A percentile compares a stretch with the other conserved stretches of the same genome.
Conservation (phyloP, 2,113 vertebrate genomes). For the Sphyrna mokarran region DNA sequence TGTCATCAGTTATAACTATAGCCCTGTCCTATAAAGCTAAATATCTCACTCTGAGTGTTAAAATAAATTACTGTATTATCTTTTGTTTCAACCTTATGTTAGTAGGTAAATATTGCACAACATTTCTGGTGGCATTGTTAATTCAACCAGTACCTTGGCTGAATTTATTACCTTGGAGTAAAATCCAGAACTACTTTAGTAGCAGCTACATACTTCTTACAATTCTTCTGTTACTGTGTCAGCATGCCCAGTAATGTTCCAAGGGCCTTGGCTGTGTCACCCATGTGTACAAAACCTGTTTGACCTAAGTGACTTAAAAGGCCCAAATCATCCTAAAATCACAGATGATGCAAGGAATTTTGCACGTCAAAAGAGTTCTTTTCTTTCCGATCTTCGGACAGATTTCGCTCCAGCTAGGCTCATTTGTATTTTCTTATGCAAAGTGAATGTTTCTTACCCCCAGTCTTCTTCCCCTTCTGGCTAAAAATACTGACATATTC, state of each 20-base stretch:
- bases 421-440: not conserved
- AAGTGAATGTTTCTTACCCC: not conserved
- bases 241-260: not conserved
- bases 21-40: not conserved
- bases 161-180: not conserved
- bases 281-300: not conserved
- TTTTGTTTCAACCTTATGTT: not conserved
- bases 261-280: not conserved
- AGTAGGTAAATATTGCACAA: not conserved
- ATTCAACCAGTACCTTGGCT: not conserved
- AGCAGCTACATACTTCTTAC: not conserved
- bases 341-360: not conserved
- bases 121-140: not conserved
- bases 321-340: not conserved
- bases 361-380: not conserved
- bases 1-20: not conserved
- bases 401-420: not conserved
- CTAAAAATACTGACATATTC: not conserved
- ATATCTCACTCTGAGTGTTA: not conserved
- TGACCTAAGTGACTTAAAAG: not conserved
- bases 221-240: constrained; percentile 12
- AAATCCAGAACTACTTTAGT: not conserved
- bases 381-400: not conserved
- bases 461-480: not conserved
- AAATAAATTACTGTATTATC: not conserved